Conservation (phyloP, 2,113 vertebrate species). For the Indri indri region DNA sequence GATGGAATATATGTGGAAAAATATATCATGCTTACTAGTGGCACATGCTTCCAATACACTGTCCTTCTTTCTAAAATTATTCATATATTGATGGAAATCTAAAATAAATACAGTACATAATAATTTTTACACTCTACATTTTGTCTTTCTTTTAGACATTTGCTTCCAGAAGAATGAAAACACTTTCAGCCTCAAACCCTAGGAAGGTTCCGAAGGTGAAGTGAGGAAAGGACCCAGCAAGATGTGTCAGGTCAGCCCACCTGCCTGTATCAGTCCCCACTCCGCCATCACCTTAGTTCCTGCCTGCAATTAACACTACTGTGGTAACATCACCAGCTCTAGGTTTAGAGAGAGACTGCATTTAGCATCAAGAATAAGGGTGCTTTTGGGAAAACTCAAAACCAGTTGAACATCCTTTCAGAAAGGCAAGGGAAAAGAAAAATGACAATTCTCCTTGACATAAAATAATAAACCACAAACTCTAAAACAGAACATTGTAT, state of each 20-base stretch:
- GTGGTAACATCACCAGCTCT: neutral
- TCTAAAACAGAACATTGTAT: neutral
- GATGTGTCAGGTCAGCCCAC: neutral
- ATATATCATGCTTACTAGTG: constrained; percentile 12
- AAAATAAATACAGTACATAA: neutral
- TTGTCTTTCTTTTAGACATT: constrained; percentile 38
- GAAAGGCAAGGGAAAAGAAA: neutral
- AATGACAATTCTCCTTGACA: neutral
- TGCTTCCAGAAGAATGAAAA: constrained; percentile 30
- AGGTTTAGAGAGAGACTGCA: constrained; percentile 10
- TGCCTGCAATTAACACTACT: neutral
- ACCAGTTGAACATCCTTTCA: constrained; percentile 32
- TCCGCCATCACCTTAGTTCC: neutral
- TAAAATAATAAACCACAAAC: constrained; percentile 41
- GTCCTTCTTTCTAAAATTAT: constrained; percentile 41
- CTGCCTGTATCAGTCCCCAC: neutral
- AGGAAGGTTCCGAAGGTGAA: constrained; percentile 48
- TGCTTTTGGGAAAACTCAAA: constrained; percentile 48
- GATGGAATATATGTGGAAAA: constrained; percentile 25
- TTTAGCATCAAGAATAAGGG: constrained; percentile 52
- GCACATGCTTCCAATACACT: neutral
- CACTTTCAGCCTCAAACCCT: neutral
- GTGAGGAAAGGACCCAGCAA: constrained; percentile 5
- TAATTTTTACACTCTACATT: constrained; percentile 15
- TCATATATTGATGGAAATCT: constrained; percentile 25